Evolutionary conservation across 2,797 vertebrate genomes (phyloP), one percentile per base, ranked within the genome.

Genomic region (Crypturellus tataupa): DNA sequence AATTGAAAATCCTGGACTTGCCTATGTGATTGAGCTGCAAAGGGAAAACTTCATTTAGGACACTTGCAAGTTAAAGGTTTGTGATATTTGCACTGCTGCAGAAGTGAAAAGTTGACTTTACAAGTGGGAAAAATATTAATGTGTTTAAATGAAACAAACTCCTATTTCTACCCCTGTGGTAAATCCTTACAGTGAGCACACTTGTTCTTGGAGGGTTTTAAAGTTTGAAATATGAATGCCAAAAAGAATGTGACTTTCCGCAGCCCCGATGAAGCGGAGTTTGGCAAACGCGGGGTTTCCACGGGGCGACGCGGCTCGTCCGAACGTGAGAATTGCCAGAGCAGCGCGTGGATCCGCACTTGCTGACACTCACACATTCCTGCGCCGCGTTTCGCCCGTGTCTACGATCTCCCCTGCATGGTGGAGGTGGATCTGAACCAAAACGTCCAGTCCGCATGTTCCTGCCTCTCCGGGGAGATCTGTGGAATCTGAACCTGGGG

Each of bases 81-180:
- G 85, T 94, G 91, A 86, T 96, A 93, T 78, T 94, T 95, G 83
- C 87, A 90, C 64, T 82, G 75, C 89, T 78, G 90, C 91, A 94
- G 95, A 96, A 97, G 94, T 95, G 95, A 96, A 95, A 91, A 91
- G 69, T 85, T 96, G 91, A 93, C 85, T 94, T 96, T 94, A 94
- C 91, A 94, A 95, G 93, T 94, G 93, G 95, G 95, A 94, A 96
- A 96, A 95, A 95, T 96, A 95, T 95, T 93, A 94, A 97, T 89
- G 85, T 71, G 89, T 86, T 95, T 95, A 94, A 97, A 89, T 87
- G 93, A 96, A 96, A 87, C 93, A 89, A 96, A 95, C 91, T 93
- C 91, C 64, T 86, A 91, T 95, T 96, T 88, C 95, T 91, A 87
- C 93, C 80, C 91, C 94, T 85, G 21, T 42, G 90, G 75, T 87